Conservation (phyloP, 1,140 invertebrate species). For the Drosophila oshimai region DNA sequence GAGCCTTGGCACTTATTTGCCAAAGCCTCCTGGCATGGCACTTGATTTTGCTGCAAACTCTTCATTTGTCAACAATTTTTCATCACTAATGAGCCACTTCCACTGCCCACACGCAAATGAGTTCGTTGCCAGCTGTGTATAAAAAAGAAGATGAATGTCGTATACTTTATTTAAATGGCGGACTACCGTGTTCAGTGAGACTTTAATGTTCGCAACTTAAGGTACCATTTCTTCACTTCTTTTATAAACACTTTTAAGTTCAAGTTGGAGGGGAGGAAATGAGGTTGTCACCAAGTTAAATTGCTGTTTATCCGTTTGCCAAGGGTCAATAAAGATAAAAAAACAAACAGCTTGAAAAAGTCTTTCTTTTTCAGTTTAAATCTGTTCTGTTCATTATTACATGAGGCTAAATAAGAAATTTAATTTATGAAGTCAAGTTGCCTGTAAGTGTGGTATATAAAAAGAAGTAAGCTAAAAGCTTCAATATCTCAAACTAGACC, state of each 20-base stretch:
- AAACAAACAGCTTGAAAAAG: too few species aligned
- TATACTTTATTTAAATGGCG: slow-evolving; percentile 23
- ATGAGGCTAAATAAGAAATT: too few species aligned
- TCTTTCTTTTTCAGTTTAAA: too few species aligned
- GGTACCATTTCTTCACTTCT: background rate
- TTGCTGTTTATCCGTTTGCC: background rate
- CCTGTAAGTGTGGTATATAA: too few species aligned
- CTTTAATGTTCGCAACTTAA: slow-evolving; percentile 37
- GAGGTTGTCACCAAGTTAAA: slow-evolving; percentile 31
- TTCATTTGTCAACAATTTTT: slow-evolving; percentile 54
- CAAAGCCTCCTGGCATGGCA: background rate
- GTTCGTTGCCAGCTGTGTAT: background rate
- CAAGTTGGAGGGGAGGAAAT: slow-evolving; percentile 16
- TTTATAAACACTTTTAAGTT: background rate
- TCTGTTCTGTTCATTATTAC: too few species aligned
- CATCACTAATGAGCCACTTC: slow-evolving; percentile 43
- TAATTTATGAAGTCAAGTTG: too few species aligned
- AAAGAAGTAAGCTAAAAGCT: too few species aligned
- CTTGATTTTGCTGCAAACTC: slow-evolving; percentile 32
- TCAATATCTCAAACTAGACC: background rate
- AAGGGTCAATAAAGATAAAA: too few species aligned
- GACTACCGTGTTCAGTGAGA: slow-evolving; percentile 8
- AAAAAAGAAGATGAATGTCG: slow-evolving; percentile 19
- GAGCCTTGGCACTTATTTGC: background rate
- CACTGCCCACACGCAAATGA: slow-evolving; percentile 38